Conservation (phyloP, 2,113 vertebrate genomes). For the Hyla sarda region DNA sequence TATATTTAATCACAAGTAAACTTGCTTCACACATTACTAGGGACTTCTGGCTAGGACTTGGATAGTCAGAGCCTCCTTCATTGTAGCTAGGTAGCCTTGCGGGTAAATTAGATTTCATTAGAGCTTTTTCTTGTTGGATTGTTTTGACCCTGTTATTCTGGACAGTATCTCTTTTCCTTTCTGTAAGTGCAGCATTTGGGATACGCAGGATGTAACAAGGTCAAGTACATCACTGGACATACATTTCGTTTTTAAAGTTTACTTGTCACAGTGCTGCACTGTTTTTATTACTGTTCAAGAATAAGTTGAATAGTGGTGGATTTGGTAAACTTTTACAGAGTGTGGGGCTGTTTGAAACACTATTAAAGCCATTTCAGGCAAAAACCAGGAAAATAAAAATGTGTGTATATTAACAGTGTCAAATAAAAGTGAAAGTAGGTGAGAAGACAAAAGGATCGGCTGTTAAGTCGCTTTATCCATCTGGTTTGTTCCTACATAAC, state of each 20-base stretch:
- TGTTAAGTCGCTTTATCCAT: constrained; percentile 57
- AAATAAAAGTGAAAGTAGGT: neutral
- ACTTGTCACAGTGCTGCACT: neutral
- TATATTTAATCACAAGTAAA: too few relatives aligned
- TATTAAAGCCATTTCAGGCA: neutral
- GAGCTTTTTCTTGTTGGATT: too few relatives aligned
- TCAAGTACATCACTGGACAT: neutral
- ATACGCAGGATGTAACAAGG: neutral
- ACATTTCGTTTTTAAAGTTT: neutral
- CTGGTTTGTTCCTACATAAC: constrained; percentile 67
- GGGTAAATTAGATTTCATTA: too few relatives aligned
- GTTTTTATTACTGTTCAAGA: neutral
- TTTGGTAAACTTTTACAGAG: neutral
- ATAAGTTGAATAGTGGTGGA: neutral
- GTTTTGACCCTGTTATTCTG: neutral
- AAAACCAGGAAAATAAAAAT: constrained; percentile 30
- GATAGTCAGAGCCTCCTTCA: too few relatives aligned
- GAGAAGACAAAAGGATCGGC: constrained; percentile 46
- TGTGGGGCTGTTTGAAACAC: neutral
- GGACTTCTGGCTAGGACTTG: too few relatives aligned
- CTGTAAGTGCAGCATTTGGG: neutral
- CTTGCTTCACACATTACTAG: too few relatives aligned
- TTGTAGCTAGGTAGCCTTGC: too few relatives aligned
- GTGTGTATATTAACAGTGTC: neutral
- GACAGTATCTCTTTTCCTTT: neutral